Evolutionary conservation across 1,140 invertebrate species (phyloP).

Genomic region (Subanguina moxae): DNA sequence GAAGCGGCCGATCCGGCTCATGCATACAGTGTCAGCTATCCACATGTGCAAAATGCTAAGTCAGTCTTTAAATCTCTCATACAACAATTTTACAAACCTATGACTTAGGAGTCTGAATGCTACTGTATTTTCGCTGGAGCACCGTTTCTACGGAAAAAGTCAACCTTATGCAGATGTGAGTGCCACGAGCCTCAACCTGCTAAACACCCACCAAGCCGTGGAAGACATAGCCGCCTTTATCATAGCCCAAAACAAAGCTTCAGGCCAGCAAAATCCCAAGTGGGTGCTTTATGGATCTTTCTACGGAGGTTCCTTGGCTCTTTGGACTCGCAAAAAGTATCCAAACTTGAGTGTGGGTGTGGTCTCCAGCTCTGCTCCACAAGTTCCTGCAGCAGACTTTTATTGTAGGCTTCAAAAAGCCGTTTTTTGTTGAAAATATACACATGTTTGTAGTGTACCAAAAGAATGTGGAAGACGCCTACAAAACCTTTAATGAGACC

Average conservation of each 20-base stretch:
- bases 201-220: conserved; percentile 24
- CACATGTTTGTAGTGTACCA: neutral
- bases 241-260: conserved; percentile 4
- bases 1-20: too few species aligned
- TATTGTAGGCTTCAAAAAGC: neutral
- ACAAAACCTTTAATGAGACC: neutral
- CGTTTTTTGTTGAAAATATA: neutral
- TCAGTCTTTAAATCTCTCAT: too few species aligned
- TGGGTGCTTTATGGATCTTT: conserved; percentile 29
- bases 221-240: conserved; percentile 27
- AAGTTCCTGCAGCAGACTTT: conserved; percentile 58
- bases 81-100: too few species aligned
- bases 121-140: neutral
- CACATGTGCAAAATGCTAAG: too few species aligned
- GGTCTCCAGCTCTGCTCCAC: conserved; percentile 78
- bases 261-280: conserved; percentile 4
- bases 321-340: conserved; percentile 82
- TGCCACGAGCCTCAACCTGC: neutral
- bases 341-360: conserved; percentile 76
- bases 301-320: conserved; percentile 66
- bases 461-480: conserved; percentile 3
- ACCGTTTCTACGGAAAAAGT: conserved; percentile 12
- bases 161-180: conserved; percentile 3
- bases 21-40: too few species aligned
- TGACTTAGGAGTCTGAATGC: neutral